A percentile compares a stretch with the other conserved stretches of the same genome.
Evolutionary conservation across 1,140 invertebrate genomes (phyloP).

Genomic region (Conopomorpha cramerella): DNA sequence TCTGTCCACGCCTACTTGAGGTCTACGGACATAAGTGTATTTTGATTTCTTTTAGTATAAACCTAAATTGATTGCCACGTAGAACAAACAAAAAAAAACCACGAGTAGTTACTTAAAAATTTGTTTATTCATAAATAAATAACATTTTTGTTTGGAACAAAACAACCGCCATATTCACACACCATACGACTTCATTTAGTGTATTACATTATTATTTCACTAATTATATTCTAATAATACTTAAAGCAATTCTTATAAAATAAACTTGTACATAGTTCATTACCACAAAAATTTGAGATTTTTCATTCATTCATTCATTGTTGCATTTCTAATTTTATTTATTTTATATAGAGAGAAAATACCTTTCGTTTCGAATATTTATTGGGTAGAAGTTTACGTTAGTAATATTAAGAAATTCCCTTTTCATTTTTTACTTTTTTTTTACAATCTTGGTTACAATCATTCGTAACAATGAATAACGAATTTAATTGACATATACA

Average conservation of each 20-base stretch:
- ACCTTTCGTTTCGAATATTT: too few species aligned
- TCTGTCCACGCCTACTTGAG: too few species aligned
- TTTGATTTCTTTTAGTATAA: too few species aligned
- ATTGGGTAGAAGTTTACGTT: too few species aligned
- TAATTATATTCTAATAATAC: slow-evolving; percentile 59
- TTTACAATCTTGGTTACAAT: too few species aligned
- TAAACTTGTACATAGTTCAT: slow-evolving; percentile 53
- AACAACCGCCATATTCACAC: slow-evolving; percentile 59
- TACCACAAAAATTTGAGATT: slow-evolving; percentile 59
- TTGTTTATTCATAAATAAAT: slow-evolving; percentile 61
- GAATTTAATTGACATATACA: too few species aligned
- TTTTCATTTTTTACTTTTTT: slow-evolving; percentile 19
- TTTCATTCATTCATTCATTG: slow-evolving; percentile 44
- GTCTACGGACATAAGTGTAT: not conserved
- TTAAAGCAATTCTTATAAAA: slow-evolving; percentile 55
- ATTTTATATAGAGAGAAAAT: slow-evolving; percentile 51
- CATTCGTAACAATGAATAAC: too few species aligned
- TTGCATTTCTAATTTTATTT: slow-evolving; percentile 21
- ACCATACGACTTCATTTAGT: slow-evolving; percentile 51
- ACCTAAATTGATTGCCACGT: too few species aligned
- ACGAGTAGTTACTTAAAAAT: slow-evolving; percentile 40
- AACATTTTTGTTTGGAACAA: slow-evolving; percentile 59
- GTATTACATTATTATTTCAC: slow-evolving; percentile 54
- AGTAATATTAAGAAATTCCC: too few species aligned
- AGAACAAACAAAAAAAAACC: slow-evolving; percentile 10